Evolutionary conservation across 1,140 invertebrate species (phyloP), one percentile per base, ranked within the genome.

Genomic region (Drosophila eugracilis): DNA sequence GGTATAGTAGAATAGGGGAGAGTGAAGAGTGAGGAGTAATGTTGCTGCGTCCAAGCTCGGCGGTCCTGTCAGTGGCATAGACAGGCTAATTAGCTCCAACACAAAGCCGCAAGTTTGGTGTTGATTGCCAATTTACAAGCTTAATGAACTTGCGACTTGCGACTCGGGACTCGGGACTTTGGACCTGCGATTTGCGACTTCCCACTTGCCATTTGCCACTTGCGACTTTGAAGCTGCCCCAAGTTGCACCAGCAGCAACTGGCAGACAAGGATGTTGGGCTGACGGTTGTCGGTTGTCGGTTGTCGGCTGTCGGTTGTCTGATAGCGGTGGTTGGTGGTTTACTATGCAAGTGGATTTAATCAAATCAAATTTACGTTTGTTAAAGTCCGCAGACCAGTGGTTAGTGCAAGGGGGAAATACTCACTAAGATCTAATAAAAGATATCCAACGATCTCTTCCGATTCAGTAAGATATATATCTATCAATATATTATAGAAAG

Each of bases 91-190:
- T 75, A 83, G 66, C 83, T 70, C 47, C 37, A 58, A 78, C 65
- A 75, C 83, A 86, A 88, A 88, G 74, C 69, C 74, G 26, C 75
- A 75, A 88, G 59, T 83, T 78, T 75, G 60, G 50, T 57, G 67
- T 70, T 86, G 83, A 88, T 88, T 86, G 77, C 52, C 81, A 81
- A 81, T 88, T 81, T 78, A 63, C 50, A 78, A 73, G 75, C 71
- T 75, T 67, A 83, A 83, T 83, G 65, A 72, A 80, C 78, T 80
- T 79, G 58, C 55, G 42, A 72, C 42, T 65, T 42, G 66, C 28
- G 52, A 34, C 47, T 52, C 12, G 28, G 32, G 12, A 19, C n/a
- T 26, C 10, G 28, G 15, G 34, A 41, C 44, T 17, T n/a, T 24
- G 22, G 42, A 26, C 22, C 7, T 41, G 50, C 24, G 4, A 69